These are phyloP conservation scores for Kradibia gibbosae DNA, from an alignment of 1,140 invertebrate genomes.

Conservation along the genomic window DNA sequence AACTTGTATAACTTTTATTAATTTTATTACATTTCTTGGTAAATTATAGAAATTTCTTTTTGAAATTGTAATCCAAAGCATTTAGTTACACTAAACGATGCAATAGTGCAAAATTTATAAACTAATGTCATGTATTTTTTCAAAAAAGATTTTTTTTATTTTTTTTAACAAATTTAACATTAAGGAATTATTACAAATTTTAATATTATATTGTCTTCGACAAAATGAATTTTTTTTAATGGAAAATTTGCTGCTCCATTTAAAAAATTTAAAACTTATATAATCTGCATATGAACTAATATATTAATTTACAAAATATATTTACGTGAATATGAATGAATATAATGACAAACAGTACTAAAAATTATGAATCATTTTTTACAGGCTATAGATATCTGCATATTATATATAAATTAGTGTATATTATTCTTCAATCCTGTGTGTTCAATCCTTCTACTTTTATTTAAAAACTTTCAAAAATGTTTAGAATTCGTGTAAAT, in stretches of 20 bases:
- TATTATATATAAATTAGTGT: conserved; percentile 20
- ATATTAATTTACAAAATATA: conserved; percentile 34
- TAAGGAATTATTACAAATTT: neutral
- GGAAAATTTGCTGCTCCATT: conserved; percentile 6
- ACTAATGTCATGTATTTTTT: no score
- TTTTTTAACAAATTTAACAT: no score
- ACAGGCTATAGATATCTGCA: conserved; percentile 9
- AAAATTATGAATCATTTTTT: conserved; percentile 27
- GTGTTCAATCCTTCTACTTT: no score
- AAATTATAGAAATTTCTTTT: no score
- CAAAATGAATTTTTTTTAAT: no score
- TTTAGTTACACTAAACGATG: no score
- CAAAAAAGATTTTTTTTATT: no score
- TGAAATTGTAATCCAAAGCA: no score
- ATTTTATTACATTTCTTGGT: no score
- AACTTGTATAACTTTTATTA: no score
- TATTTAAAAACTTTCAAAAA: neutral
- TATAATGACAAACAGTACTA: conserved; percentile 10
- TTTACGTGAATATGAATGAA: conserved; percentile 16
- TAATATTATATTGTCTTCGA: conserved; percentile 13
- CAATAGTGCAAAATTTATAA: no score
- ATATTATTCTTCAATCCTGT: no score
- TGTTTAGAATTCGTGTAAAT: neutral
- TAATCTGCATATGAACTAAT: neutral
- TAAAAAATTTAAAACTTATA: neutral